Evolutionary conservation across 2,888 invertebrate genomes (phyloP).

Genomic region (Aleiodes alternator): DNA sequence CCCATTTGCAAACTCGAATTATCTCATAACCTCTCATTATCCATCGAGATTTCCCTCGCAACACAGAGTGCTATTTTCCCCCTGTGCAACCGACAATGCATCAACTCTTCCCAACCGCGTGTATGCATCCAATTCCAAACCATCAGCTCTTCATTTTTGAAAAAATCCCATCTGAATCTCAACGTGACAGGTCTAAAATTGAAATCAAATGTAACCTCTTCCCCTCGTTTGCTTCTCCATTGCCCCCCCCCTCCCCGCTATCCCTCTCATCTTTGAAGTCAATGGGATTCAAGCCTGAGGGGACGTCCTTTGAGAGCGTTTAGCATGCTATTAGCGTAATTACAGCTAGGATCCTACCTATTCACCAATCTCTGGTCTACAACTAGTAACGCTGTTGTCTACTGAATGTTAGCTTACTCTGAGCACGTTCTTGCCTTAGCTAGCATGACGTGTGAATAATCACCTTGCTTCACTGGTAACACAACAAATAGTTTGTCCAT

Average conservation of each 20-base stretch:
- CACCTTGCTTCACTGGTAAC: background rate
- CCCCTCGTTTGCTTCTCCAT: background rate
- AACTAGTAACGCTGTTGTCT: slow-evolving; percentile 22
- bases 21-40: no score
- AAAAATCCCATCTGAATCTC: background rate
- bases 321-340: slow-evolving; percentile 45
- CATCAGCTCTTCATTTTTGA: no score
- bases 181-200: background rate
- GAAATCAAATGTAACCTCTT: slow-evolving; percentile 17
- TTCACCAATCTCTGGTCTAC: slow-evolving; percentile 25
- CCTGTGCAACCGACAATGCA: no score
- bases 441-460: slow-evolving; percentile 14
- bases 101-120: no score
- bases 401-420: slow-evolving; percentile 35
- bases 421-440: slow-evolving; percentile 35
- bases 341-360: slow-evolving; percentile 28
- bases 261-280: background rate
- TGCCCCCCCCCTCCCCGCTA: background rate
- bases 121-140: no score
- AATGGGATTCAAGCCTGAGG: slow-evolving; percentile 26
- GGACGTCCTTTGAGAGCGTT: slow-evolving; percentile 43
- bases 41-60: no score
- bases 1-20: no score
- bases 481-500: background rate
- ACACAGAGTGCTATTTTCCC: no score